Conservation (phyloP, 1,140 invertebrate genomes). For the Penaeus chinensis region DNA sequence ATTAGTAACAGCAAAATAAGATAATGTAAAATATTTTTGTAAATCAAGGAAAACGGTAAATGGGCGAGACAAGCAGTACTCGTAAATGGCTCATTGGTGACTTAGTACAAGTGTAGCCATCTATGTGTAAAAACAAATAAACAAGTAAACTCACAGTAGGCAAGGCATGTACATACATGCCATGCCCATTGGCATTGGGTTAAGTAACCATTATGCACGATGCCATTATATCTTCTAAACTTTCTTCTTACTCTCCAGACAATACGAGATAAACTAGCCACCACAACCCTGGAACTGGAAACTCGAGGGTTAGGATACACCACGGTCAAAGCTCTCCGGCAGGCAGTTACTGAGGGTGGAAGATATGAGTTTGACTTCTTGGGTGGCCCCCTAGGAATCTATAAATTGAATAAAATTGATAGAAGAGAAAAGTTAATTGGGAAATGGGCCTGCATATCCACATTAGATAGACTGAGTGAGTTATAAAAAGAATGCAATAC, state of each 20-base stretch:
- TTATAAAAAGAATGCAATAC: slow-evolving; percentile 16
- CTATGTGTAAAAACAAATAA: no score
- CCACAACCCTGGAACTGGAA: slow-evolving; percentile 68
- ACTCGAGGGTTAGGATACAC: slow-evolving; percentile 69
- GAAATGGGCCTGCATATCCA: slow-evolving; percentile 65
- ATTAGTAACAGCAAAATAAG: no score
- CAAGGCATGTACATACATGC: no score
- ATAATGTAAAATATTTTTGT: no score
- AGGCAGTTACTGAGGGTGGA: slow-evolving; percentile 68
- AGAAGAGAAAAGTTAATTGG: slow-evolving; percentile 65
- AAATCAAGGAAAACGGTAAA: no score
- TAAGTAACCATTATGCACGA: not conserved
- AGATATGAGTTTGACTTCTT: slow-evolving; percentile 69
- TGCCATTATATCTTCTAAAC: not conserved
- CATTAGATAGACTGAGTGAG: slow-evolving; percentile 63
- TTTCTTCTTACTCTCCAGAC: slow-evolving; percentile 32
- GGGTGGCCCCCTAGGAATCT: slow-evolving; percentile 67
- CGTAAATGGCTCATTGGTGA: no score
- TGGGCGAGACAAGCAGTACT: no score
- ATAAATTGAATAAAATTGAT: slow-evolving; percentile 64
- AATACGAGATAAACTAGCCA: slow-evolving; percentile 68
- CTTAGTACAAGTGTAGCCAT: no score
- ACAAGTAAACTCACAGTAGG: no score
- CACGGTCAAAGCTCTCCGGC: slow-evolving; percentile 68
- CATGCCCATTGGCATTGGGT: no score